Evolutionary conservation across 2,113 vertebrate genomes (phyloP).

Genomic region (Vulpes vulpes): DNA sequence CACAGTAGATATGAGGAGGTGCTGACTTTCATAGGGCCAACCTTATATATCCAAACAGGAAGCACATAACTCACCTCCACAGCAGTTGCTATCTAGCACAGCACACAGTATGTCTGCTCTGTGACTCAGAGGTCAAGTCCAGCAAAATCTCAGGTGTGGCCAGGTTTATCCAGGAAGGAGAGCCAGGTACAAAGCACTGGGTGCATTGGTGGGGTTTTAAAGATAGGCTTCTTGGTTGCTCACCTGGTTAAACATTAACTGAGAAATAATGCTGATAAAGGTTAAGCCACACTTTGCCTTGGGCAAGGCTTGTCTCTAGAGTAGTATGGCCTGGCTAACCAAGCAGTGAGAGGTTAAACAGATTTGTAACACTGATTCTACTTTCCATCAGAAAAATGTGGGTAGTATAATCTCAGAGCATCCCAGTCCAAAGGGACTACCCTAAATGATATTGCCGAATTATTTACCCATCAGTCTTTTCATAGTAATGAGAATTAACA

Average conservation of each 20-base stretch:
- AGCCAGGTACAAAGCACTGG: neutral
- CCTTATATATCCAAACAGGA: neutral
- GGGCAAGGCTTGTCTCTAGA: neutral
- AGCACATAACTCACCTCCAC: neutral
- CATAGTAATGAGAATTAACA: neutral
- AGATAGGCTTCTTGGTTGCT: neutral
- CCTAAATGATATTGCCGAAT: neutral
- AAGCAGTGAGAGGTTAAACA: neutral
- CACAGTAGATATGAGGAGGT: neutral
- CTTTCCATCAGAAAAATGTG: neutral
- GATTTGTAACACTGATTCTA: neutral
- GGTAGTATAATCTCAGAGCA: neutral
- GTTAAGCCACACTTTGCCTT: neutral
- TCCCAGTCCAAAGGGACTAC: neutral
- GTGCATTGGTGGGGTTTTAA: neutral
- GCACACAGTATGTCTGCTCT: neutral
- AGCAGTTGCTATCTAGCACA: neutral
- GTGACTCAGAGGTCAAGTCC: neutral
- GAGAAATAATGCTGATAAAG: neutral
- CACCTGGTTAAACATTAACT: constrained; percentile 50
- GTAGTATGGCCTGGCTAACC: neutral
- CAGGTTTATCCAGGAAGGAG: neutral
- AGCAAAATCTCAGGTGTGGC: neutral
- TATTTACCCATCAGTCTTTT: neutral
- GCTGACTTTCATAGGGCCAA: neutral